Conservation (phyloP, 2,113 vertebrate genomes). For the Albula goreensis region DNA sequence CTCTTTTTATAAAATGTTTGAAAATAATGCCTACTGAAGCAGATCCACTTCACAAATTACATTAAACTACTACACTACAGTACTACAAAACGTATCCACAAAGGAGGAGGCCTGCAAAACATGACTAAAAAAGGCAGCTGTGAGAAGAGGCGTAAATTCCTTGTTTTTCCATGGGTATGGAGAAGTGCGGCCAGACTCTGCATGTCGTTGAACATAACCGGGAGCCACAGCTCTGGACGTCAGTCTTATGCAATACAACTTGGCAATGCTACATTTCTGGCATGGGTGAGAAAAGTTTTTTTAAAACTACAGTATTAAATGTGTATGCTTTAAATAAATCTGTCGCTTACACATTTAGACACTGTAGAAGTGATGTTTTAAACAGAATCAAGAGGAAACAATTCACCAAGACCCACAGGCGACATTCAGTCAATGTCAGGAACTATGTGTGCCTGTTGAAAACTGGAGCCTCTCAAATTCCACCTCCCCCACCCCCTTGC, state of each 20-base stretch:
- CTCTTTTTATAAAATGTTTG: too few relatives aligned
- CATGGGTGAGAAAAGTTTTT: background rate
- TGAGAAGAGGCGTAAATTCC: background rate
- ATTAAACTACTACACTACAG: too few relatives aligned
- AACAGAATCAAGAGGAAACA: slow-evolving; percentile 3
- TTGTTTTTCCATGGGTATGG: background rate
- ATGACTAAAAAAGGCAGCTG: too few relatives aligned
- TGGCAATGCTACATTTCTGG: background rate
- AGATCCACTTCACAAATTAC: too few relatives aligned
- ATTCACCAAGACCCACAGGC: slow-evolving; percentile 33
- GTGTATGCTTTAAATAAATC: background rate
- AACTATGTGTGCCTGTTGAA: slow-evolving; percentile 30
- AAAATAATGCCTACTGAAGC: too few relatives aligned
- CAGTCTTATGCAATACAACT: background rate
- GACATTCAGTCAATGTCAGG: slow-evolving; percentile 46
- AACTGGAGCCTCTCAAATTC: slow-evolving; percentile 52
- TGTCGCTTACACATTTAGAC: background rate
- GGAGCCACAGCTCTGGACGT: background rate
- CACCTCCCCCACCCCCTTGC: slow-evolving; percentile 29
- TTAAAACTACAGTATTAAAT: background rate
- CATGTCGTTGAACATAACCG: too few relatives aligned
- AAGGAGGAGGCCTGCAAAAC: too few relatives aligned
- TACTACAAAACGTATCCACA: too few relatives aligned
- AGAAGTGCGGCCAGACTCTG: background rate
- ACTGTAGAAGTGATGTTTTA: background rate